These are phyloP conservation scores for Sapayoa aenigma DNA, from an alignment of 2,113 vertebrate species.

Conservation along the genomic window DNA sequence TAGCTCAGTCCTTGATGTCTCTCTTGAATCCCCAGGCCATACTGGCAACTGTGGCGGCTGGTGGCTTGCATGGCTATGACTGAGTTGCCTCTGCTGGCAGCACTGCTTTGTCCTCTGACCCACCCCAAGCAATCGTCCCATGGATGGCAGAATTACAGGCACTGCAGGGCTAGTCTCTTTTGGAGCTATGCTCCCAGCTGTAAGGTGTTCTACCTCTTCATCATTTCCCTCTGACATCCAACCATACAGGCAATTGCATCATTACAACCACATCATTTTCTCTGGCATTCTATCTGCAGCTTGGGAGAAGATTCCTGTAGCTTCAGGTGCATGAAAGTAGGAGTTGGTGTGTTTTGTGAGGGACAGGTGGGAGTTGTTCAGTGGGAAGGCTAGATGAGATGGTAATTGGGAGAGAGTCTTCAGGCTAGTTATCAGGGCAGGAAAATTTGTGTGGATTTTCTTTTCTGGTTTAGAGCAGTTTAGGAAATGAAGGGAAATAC, in stretches of 20 bases:
- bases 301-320: conserved; percentile 18
- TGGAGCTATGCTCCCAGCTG: neutral
- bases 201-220: neutral
- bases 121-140: neutral
- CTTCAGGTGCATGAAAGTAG: conserved; percentile 34
- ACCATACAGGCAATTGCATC: neutral
- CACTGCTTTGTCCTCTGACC: accelerated
- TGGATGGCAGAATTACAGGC: neutral
- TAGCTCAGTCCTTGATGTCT: conserved; percentile 6
- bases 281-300: neutral
- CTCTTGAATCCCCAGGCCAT: neutral
- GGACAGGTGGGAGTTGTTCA: neutral
- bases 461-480: neutral
- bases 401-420: conserved; percentile 23
- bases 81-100: neutral
- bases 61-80: neutral
- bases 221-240: neutral
- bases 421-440: neutral
- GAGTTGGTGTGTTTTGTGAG: neutral
- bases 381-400: conserved; percentile 6
- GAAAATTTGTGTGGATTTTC: neutral
- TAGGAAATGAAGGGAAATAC: neutral
- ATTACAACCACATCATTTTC: neutral
- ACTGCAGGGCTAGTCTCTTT: neutral
- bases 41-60: neutral